A percentile compares a stretch with the other conserved stretches of the same genome.
These are phyloP conservation scores for Patagioenas fasciata DNA, from an alignment of 2,113 vertebrate species.

Conservation along the genomic window DNA sequence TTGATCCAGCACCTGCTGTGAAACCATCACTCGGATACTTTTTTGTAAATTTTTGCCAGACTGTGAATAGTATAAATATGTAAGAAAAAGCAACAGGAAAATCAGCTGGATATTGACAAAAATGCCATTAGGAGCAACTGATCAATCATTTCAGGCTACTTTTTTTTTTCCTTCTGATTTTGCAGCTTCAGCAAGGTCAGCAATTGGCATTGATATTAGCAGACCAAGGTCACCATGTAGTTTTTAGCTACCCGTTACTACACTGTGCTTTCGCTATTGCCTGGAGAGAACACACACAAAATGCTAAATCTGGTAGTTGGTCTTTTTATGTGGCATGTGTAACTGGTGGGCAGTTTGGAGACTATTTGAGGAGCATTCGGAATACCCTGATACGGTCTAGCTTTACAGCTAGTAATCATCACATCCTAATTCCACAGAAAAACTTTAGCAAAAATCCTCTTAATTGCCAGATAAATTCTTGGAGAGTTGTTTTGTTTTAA, in stretches of 20 bases:
- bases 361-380: neutral
- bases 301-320: neutral
- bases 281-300: neutral
- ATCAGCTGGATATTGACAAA: conserved; percentile 69
- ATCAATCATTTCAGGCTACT: conserved; percentile 53
- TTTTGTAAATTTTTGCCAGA: conserved; percentile 80
- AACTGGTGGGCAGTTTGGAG: neutral
- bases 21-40: conserved; percentile 89
- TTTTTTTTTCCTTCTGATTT: neutral
- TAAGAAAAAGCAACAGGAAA: conserved; percentile 74
- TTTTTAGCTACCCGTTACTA: neutral
- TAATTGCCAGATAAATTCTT: conserved; percentile 31
- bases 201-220: neutral
- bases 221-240: neutral
- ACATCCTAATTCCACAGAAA: neutral
- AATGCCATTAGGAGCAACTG: conserved; percentile 56
- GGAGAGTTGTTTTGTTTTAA: neutral
- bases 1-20: conserved; percentile 97
- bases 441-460: neutral
- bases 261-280: neutral
- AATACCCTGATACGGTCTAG: neutral
- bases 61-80: conserved; percentile 76
- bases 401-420: neutral
- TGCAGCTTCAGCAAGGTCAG: conserved; percentile 19
- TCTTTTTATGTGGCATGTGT: neutral